These are phyloP conservation scores for Philotrypesis tridentata DNA, from an alignment of 1,140 invertebrate species.

Conservation along the genomic window DNA sequence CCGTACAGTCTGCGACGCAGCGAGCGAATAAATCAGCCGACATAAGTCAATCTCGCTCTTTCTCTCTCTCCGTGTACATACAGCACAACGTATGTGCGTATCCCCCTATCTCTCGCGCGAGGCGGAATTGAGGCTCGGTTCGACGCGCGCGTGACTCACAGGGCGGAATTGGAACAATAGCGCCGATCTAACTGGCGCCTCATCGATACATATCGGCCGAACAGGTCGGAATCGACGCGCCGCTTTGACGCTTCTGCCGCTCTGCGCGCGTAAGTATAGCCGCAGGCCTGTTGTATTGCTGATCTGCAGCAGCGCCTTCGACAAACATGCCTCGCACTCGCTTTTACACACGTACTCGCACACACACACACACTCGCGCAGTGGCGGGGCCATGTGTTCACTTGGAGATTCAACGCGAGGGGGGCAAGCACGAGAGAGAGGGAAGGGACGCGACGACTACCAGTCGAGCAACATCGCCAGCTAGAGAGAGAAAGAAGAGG, in stretches of 20 bases:
- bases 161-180: constrained; percentile 25
- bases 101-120: not conserved
- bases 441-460: constrained; percentile 18
- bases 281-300: not conserved
- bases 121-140: not conserved
- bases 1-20: not conserved
- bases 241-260: not conserved
- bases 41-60: not conserved
- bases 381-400: constrained; percentile 65
- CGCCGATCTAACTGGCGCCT: constrained; percentile 19
- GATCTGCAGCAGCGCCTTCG: too few relatives aligned
- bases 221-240: constrained; percentile 19
- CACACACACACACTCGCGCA: constrained; percentile 48
- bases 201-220: constrained; percentile 18
- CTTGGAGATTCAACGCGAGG: constrained; percentile 21
- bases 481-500: constrained; percentile 54
- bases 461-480: not conserved
- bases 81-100: not conserved
- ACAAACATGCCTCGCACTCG: constrained; percentile 47
- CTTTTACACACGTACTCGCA: constrained; percentile 11
- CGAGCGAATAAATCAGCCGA: not conserved
- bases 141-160: not conserved
- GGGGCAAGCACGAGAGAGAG: constrained; percentile 19
- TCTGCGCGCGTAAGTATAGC: too few relatives aligned
- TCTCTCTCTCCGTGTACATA: too few relatives aligned